A percentile compares a stretch with the other conserved stretches of the same genome.
phyloP scores from a whole-genome alignment of 2,113 vertebrate species.

The Phyllostomus hastatus region DNA sequence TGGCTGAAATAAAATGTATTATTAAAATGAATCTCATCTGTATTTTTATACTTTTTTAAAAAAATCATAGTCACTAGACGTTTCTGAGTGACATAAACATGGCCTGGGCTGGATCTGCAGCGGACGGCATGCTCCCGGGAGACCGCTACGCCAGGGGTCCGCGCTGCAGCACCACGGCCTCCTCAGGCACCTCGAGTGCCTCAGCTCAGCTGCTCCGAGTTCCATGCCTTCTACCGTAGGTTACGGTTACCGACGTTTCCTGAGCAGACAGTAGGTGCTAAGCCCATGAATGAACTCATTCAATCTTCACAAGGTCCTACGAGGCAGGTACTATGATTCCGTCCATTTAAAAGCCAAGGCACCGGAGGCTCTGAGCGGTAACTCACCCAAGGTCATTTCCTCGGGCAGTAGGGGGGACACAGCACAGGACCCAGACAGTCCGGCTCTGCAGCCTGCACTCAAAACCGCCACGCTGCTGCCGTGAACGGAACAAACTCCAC shows the following conservation, averaged over 20 bases:
- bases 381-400: background rate
- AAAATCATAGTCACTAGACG: background rate
- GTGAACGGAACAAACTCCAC: fast-evolving
- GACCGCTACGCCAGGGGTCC: background rate
- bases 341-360: background rate
- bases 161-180: background rate
- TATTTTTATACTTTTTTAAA: background rate
- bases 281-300: background rate
- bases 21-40: background rate
- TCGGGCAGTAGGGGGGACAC: background rate
- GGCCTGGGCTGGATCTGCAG: background rate
- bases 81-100: background rate
- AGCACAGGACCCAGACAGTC: background rate
- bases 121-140: background rate
- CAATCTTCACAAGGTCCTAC: background rate
- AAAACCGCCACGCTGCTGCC: background rate
- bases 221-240: too few species aligned
- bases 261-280: background rate
- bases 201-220: background rate
- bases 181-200: background rate
- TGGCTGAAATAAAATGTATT: background rate
- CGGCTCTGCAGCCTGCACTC: background rate
- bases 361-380: background rate
- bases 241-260: background rate
- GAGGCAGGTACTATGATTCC: background rate